Percentiles rank a stretch among this genome's conserved stretches.
phyloP scores from a whole-genome alignment of 2,113 vertebrate genomes.

The Ornithorhynchus anatinus region DNA sequence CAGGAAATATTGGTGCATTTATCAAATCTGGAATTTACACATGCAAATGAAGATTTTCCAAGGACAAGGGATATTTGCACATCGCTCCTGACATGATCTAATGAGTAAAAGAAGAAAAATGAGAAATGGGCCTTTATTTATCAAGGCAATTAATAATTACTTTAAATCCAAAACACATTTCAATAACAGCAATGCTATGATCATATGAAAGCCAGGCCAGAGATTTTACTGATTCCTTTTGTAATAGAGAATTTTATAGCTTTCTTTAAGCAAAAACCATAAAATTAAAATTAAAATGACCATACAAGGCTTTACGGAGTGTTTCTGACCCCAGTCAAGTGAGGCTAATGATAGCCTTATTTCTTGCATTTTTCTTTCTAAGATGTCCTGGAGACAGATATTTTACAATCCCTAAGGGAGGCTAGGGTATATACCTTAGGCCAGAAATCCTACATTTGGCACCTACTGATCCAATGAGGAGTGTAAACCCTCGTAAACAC shows the following conservation, averaged over 20 bases:
- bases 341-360: neutral
- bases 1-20: too few species aligned
- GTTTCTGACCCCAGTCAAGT: neutral
- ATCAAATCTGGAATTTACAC: too few species aligned
- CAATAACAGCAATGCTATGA: neutral
- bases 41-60: too few species aligned
- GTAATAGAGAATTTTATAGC: neutral
- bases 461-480: too few species aligned
- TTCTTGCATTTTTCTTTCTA: neutral
- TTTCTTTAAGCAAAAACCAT: neutral
- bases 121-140: neutral
- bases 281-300: neutral
- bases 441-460: neutral
- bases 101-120: neutral
- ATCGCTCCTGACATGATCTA: too few species aligned
- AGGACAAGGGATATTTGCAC: too few species aligned
- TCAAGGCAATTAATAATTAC: neutral
- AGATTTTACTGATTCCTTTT: neutral
- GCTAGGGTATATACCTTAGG: neutral
- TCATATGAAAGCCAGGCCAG: neutral
- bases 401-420: neutral
- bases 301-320: neutral
- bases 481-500: too few species aligned
- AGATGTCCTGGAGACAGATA: neutral
- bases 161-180: neutral